A percentile compares a stretch with the other conserved stretches of the same genome.
phyloP scores from a whole-genome alignment of 2,888 invertebrate genomes.

The Chrysolina oricalcia region DNA sequence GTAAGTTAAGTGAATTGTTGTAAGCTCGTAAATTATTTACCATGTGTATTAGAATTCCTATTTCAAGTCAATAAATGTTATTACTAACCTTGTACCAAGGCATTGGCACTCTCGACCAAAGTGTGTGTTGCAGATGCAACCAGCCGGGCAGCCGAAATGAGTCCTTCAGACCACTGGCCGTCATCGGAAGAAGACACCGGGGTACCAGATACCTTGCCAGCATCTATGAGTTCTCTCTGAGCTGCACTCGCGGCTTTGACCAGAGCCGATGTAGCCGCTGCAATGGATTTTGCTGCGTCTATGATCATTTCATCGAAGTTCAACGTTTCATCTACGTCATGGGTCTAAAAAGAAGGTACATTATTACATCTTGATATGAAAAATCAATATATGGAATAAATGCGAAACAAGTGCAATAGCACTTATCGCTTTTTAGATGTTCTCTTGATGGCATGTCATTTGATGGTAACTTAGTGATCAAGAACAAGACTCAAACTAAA shows the following conservation, averaged over 20 bases:
- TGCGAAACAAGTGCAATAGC: too few species aligned
- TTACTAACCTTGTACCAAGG: constrained; percentile 87
- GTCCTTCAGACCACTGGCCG: constrained; percentile 98
- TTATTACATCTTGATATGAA: background rate
- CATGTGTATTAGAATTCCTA: too few species aligned
- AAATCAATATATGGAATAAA: too few species aligned
- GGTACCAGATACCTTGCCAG: constrained; percentile 87
- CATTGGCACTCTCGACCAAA: constrained; percentile 97
- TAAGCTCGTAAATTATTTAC: too few species aligned
- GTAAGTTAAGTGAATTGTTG: too few species aligned
- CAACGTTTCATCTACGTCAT: constrained; percentile 94
- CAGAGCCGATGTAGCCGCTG: constrained; percentile 96
- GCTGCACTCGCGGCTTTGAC: constrained; percentile 98
- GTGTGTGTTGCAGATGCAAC: constrained; percentile 99
- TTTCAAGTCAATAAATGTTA: too few species aligned
- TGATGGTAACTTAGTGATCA: too few species aligned
- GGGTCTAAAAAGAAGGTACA: constrained; percentile 63
- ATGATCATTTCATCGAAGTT: constrained; percentile 99
- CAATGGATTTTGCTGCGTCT: constrained; percentile 98
- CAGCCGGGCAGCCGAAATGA: constrained; percentile 94
- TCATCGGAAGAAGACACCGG: constrained; percentile 92
- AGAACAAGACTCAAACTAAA: too few species aligned
- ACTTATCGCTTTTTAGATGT: too few species aligned
- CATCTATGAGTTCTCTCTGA: constrained; percentile 94
- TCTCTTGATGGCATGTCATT: too few species aligned